Evolutionary conservation across 2,797 vertebrate species (phyloP), one percentile per base, ranked within the genome.

Genomic region (Artibeus lituratus): DNA sequence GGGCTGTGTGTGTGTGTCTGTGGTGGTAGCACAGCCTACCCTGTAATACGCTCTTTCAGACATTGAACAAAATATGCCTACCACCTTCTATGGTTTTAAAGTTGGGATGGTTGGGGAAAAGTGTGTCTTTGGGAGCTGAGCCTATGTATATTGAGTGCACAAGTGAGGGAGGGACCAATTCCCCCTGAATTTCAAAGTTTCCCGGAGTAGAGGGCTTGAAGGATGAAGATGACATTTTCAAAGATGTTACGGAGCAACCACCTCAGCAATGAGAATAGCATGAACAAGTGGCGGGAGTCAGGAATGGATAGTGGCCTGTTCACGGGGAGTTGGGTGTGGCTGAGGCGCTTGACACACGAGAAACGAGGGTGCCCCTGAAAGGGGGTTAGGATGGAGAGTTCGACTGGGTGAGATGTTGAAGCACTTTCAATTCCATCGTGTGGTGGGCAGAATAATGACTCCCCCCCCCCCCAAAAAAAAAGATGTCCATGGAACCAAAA

Each of bases 401-500:
- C 69, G 29, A 57, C 12, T 32, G 44, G 16, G 10, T 5, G 26
- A 74, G 21, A 67, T 69, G 24, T 59, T 84, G 72, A 90, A 67
- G 24, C 12, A 53, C 55, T 69, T 73, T 51, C 15, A 35, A 49
- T 11, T 70, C 21, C 53, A 12, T 10, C 32, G 1, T 80, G 14
- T 59, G 3, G 14, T 39, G 32, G 1, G 32, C 8, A 87, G 24
- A 91, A 53, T 70, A 90, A 73, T 73, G 37, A 42, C 2, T 1
- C 15, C 10, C 0, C 10, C 0, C 5, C n/a, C 1, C 10, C 2
- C 39, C 32, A 22, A 57, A 24, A 55, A 10, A 59, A 21, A 26
- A 59, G 2, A 32, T 80, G 10, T 47, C 8, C 10, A 65, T 24
- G 5, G 24, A 82, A 51, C 5, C 44, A 49, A 10, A 67, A 51